phyloP scores from a whole-genome alignment of 2,113 vertebrate genomes.

The Indicator maculatus region DNA sequence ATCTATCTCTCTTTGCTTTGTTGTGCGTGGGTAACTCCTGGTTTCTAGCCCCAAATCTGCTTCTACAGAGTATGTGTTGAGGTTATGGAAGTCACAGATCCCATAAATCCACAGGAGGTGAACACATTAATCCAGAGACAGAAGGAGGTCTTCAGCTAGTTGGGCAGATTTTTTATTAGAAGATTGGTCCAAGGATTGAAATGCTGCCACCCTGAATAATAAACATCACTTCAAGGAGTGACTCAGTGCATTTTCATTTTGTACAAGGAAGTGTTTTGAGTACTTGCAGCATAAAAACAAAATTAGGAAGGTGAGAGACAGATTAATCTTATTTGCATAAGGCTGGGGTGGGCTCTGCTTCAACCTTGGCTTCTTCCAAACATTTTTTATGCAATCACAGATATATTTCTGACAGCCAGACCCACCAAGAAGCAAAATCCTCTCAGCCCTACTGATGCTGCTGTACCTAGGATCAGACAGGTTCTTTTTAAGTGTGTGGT shows the following conservation, averaged over 20 bases:
- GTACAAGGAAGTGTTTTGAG: not conserved
- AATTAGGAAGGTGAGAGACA: not conserved
- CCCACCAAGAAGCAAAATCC: not conserved
- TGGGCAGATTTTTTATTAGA: not conserved
- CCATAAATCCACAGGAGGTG: not conserved
- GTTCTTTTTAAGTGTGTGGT: not conserved
- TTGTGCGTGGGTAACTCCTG: not conserved
- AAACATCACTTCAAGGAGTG: not conserved
- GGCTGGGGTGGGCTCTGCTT: not conserved
- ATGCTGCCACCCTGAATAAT: not conserved
- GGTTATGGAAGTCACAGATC: not conserved
- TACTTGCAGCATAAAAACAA: not conserved
- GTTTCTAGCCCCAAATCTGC: not conserved
- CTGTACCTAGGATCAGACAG: not conserved
- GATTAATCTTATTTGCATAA: not conserved
- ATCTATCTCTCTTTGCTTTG: not conserved
- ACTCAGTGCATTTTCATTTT: not conserved
- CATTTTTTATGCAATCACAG: not conserved
- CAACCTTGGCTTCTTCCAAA: not conserved
- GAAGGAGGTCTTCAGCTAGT: not conserved
- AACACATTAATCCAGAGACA: not conserved
- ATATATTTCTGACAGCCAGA: not conserved
- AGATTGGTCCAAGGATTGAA: not conserved
- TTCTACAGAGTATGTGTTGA: not conserved
- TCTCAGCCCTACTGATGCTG: not conserved